These are phyloP conservation scores for Amphimedon queenslandica DNA, from an alignment of 37 sponge, comb jelly and placozoan genomes.

Conservation along the genomic window DNA sequence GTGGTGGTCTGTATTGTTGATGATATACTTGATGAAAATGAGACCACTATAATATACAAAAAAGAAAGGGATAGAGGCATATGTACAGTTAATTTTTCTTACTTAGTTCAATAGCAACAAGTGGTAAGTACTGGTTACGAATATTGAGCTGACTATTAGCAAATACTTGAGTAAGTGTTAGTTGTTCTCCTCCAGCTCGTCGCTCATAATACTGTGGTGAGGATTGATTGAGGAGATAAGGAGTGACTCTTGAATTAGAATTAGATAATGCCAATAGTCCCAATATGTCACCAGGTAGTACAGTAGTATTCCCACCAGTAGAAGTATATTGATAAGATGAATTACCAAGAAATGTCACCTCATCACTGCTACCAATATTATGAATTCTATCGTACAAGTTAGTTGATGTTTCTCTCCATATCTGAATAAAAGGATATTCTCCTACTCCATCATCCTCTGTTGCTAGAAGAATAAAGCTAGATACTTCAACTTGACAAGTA, in stretches of 20 bases:
- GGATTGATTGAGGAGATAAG: too few species aligned
- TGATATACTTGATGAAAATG: neutral
- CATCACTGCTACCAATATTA: neutral
- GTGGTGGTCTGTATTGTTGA: neutral
- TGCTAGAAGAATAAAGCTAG: neutral
- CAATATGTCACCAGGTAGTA: neutral
- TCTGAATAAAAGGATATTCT: neutral
- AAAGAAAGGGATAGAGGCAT: neutral
- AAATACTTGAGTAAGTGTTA: neutral
- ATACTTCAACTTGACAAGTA: neutral
- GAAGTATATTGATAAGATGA: neutral
- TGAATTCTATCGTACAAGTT: neutral
- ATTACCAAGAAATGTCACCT: neutral
- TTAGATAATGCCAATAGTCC: too few species aligned
- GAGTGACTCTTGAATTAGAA: too few species aligned
- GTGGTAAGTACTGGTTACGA: neutral
- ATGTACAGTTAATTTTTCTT: neutral
- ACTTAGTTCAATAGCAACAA: slow-evolving; percentile 1
- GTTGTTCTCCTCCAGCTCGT: neutral
- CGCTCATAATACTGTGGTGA: too few species aligned
- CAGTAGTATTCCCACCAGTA: neutral
- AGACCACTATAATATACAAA: neutral
- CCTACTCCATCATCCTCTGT: too few species aligned
- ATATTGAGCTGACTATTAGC: neutral
- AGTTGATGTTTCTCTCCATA: neutral